Evolutionary conservation across 2,113 vertebrate genomes (phyloP).

Genomic region (Danionella cerebrum): DNA sequence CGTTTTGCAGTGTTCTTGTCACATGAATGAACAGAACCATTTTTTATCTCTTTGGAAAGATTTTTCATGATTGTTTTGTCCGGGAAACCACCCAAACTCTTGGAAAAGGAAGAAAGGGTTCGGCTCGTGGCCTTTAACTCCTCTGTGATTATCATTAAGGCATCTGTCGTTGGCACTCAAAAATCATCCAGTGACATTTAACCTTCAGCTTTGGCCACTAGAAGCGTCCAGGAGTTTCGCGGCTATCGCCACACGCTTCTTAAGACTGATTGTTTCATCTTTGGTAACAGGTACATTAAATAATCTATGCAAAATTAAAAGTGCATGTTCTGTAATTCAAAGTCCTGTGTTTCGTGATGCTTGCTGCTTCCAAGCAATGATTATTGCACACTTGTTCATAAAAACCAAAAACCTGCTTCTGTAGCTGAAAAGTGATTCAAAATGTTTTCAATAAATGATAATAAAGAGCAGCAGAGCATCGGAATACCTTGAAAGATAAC

Average conservation of each 20-base stretch:
- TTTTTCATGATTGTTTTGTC: constrained; percentile 53
- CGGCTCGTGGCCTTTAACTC: constrained; percentile 43
- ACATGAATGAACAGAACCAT: too few relatives aligned
- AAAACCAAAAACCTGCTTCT: too few relatives aligned
- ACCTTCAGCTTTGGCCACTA: constrained; percentile 71
- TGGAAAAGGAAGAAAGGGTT: constrained; percentile 11
- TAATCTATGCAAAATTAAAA: neutral
- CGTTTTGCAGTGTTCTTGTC: constrained; percentile 47
- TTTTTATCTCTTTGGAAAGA: constrained; percentile 35
- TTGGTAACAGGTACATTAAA: constrained; percentile 30
- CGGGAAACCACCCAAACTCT: constrained; percentile 18
- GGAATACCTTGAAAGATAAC: neutral
- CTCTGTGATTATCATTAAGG: constrained; percentile 82
- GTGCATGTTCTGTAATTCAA: neutral
- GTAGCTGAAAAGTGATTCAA: neutral
- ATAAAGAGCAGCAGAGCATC: neutral
- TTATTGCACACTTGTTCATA: too few relatives aligned
- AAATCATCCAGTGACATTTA: constrained; percentile 68
- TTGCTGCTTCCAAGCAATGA: neutral
- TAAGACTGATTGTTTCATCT: constrained; percentile 51
- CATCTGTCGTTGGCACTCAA: constrained; percentile 92
- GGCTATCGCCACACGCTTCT: constrained; percentile 40
- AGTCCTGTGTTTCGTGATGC: neutral
- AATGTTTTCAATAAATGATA: too few relatives aligned
- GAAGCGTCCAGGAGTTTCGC: constrained; percentile 49